These are phyloP conservation scores for Congeria kusceri DNA, from an alignment of 2,888 invertebrate genomes.

Conservation along the genomic window DNA sequence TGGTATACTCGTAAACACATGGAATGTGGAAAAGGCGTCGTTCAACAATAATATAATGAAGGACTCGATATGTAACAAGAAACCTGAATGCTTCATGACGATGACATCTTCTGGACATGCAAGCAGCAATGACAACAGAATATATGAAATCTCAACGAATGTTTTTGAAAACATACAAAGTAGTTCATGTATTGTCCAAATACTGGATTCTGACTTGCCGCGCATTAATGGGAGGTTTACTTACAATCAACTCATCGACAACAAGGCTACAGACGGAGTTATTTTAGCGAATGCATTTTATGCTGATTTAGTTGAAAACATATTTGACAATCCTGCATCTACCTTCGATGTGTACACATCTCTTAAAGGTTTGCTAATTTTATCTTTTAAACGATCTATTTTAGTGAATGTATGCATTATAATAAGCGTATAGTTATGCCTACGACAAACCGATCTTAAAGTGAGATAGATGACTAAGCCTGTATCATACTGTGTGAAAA, in stretches of 20 bases:
- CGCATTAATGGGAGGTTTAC: slow-evolving; percentile 34
- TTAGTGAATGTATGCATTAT: no score
- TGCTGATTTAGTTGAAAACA: slow-evolving; percentile 50
- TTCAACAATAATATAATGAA: slow-evolving; percentile 45
- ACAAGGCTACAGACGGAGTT: slow-evolving; percentile 17
- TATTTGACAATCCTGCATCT: slow-evolving; percentile 56
- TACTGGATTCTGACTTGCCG: slow-evolving; percentile 8
- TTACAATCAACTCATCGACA: slow-evolving; percentile 44
- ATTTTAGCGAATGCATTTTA: slow-evolving; percentile 21
- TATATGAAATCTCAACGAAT: slow-evolving; percentile 51
- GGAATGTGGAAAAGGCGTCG: slow-evolving; percentile 9
- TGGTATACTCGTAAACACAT: slow-evolving; percentile 31
- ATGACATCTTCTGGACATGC: slow-evolving; percentile 8
- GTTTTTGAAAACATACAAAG: slow-evolving; percentile 30
- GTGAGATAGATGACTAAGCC: no score
- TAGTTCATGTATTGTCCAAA: slow-evolving; percentile 33
- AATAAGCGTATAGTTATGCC: no score
- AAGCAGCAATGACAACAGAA: neutral
- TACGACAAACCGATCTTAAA: no score
- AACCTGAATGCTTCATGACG: slow-evolving; percentile 28
- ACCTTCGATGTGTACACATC: slow-evolving; percentile 44
- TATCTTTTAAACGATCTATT: neutral
- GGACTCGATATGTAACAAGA: neutral
- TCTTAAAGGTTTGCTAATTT: slow-evolving; percentile 7
- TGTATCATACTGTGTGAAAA: no score